phyloP scores from a whole-genome alignment of 2,888 invertebrate genomes.

The Thera obeliscata region DNA sequence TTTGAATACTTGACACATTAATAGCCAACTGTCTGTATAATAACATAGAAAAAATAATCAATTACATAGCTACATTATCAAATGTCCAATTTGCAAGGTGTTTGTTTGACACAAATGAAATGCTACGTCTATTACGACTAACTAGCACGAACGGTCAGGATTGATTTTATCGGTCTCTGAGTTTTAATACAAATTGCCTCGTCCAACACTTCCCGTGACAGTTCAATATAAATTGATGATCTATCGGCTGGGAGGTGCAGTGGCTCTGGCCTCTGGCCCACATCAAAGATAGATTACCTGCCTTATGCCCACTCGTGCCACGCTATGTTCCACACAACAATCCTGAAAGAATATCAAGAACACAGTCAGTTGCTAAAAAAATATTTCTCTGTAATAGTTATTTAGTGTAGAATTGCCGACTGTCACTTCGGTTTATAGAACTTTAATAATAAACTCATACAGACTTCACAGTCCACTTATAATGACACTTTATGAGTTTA shows the following conservation, averaged over 20 bases:
- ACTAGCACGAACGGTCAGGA: conserved; percentile 36
- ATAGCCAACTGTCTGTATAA: not conserved
- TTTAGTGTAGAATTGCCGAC: too few species aligned
- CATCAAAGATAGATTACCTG: conserved; percentile 21
- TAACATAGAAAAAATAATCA: not conserved
- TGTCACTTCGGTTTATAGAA: too few species aligned
- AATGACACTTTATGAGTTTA: too few species aligned
- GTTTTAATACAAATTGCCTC: conserved; percentile 54
- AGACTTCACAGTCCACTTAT: too few species aligned
- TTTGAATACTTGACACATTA: not conserved
- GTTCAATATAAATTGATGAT: conserved; percentile 66
- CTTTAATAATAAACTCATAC: too few species aligned
- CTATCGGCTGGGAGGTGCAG: conserved; percentile 51
- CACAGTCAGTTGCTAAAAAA: too few species aligned
- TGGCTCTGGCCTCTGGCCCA: conserved; percentile 39
- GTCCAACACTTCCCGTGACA: conserved; percentile 63
- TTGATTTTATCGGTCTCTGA: conserved; percentile 41
- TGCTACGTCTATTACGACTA: conserved; percentile 39
- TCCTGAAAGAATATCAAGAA: not conserved
- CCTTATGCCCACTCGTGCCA: conserved; percentile 11
- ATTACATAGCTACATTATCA: not conserved
- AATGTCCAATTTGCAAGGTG: conserved; percentile 34
- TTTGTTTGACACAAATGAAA: conserved; percentile 43
- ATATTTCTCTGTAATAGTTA: too few species aligned
- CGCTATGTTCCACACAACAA: conserved; percentile 2